A percentile compares a stretch with the other conserved stretches of the same genome.
Evolutionary conservation across 2,888 invertebrate genomes (phyloP).

Genomic region (Hirudinaria manillensis): DNA sequence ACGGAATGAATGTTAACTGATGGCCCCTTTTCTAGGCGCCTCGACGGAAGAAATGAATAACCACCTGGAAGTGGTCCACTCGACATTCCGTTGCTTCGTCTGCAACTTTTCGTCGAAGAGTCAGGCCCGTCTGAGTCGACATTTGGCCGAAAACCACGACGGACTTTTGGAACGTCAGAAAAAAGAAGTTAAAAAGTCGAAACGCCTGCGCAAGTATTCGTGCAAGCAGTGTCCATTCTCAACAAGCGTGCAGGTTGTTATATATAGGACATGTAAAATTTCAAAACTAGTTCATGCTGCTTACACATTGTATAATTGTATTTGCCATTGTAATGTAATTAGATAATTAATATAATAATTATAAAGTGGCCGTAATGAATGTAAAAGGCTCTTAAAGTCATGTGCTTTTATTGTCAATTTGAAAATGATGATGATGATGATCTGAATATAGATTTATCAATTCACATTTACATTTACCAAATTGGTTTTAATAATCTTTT

Average conservation of each 20-base stretch:
- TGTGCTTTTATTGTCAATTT: no score
- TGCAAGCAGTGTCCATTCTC: constrained; percentile 32
- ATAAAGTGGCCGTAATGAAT: no score
- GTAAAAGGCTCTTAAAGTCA: no score
- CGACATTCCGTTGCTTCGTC: constrained; percentile 26
- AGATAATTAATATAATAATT: no score
- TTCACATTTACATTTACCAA: no score
- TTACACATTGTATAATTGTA: no score
- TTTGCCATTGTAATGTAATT: no score
- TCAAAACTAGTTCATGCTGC: not conserved
- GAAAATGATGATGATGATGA: no score
- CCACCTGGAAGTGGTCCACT: constrained; percentile 24
- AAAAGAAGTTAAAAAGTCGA: constrained; percentile 14
- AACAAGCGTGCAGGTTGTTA: constrained; percentile 26
- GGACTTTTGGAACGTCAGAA: not conserved
- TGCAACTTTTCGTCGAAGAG: constrained; percentile 30
- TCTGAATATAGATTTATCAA: no score
- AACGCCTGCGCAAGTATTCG: constrained; percentile 25
- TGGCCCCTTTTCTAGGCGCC: constrained; percentile 6
- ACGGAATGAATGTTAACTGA: no score
- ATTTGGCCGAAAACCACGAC: constrained; percentile 26
- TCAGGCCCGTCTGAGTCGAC: constrained; percentile 17
- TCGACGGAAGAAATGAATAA: constrained; percentile 3
- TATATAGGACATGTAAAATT: not conserved
- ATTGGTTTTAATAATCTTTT: no score